These are phyloP conservation scores for Colossoma macropomum DNA, from an alignment of 2,113 vertebrate species.

Conservation along the genomic window DNA sequence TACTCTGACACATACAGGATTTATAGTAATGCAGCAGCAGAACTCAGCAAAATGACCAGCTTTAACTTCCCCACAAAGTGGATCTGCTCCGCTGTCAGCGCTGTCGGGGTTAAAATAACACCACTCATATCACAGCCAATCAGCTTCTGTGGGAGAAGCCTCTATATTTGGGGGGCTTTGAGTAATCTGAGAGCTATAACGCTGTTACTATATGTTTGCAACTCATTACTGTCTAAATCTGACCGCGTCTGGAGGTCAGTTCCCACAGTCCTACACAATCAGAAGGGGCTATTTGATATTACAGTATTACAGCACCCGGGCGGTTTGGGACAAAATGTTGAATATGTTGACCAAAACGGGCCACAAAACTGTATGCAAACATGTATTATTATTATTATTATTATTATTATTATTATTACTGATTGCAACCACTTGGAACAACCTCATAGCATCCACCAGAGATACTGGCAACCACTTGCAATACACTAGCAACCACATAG, in stretches of 20 bases:
- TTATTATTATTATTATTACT: too few relatives aligned
- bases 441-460: too few relatives aligned
- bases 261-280: not conserved
- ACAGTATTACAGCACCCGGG: too few relatives aligned
- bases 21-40: not conserved
- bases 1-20: not conserved
- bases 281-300: not conserved
- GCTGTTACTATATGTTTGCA: not conserved
- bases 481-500: too few relatives aligned
- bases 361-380: too few relatives aligned
- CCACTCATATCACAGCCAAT: not conserved
- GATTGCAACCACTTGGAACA: too few relatives aligned
- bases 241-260: not conserved
- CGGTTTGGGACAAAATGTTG: too few relatives aligned
- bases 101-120: slow-evolving; percentile 2
- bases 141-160: not conserved
- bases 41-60: not conserved
- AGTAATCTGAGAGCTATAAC: not conserved
- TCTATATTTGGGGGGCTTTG: not conserved
- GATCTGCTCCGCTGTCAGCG: not conserved
- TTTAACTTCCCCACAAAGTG: too few relatives aligned
- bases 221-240: not conserved
- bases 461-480: too few relatives aligned
- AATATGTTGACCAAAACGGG: too few relatives aligned
- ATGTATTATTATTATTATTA: too few relatives aligned